phyloP scores from a whole-genome alignment of 1,140 invertebrate species.

The Lamellibrachia luymesi region DNA sequence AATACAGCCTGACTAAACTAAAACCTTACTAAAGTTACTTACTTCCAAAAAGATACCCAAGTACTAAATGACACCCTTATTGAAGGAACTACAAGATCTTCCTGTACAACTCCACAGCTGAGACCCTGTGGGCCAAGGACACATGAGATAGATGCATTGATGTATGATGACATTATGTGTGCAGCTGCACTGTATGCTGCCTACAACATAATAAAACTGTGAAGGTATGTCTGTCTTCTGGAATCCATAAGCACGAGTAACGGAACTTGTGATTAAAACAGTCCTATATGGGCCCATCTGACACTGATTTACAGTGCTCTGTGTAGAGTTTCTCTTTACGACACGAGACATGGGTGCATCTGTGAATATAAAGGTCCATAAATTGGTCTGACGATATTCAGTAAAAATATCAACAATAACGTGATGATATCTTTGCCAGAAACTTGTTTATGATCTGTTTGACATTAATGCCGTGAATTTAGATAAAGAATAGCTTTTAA shows the following conservation, averaged over 20 bases:
- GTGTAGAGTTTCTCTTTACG: neutral
- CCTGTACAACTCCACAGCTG: neutral
- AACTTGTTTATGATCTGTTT: neutral
- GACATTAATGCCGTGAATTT: neutral
- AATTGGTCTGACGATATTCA: neutral
- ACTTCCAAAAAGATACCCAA: neutral
- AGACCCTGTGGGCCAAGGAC: neutral
- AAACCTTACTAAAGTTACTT: no score
- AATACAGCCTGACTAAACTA: no score
- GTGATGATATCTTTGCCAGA: neutral
- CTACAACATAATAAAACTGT: constrained; percentile 1
- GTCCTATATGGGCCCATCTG: neutral
- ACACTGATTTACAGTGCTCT: neutral
- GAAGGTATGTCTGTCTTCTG: constrained; percentile 4
- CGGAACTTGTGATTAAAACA: neutral
- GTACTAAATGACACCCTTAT: neutral
- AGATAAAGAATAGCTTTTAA: neutral
- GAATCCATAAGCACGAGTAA: neutral
- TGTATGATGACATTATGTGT: neutral
- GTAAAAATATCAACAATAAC: neutral
- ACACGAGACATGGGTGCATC: neutral
- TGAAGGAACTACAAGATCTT: neutral
- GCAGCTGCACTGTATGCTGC: neutral
- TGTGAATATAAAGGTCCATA: neutral
- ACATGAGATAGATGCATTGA: neutral